Conservation (phyloP, 2,113 vertebrate genomes). For the Brachyistius frenatus region DNA sequence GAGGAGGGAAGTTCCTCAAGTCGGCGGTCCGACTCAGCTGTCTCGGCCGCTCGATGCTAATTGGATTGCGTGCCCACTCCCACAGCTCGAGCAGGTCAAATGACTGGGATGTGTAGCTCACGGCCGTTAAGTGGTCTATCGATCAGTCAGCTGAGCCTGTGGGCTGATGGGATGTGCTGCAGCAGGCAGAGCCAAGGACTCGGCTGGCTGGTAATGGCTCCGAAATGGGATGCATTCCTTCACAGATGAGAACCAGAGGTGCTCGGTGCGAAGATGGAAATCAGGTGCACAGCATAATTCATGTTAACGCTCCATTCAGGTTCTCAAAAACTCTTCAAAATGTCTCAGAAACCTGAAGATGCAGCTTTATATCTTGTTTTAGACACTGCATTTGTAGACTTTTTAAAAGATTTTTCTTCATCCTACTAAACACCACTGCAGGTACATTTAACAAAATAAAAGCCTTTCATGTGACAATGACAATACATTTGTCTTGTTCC, state of each 20-base stretch:
- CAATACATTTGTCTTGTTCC: too few relatives aligned
- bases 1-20: constrained; percentile 55
- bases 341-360: too few relatives aligned
- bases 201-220: constrained; percentile 40
- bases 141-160: constrained; percentile 61
- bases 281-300: background rate
- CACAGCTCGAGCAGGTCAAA: constrained; percentile 68
- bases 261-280: constrained; percentile 7
- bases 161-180: constrained; percentile 61
- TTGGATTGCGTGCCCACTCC: constrained; percentile 68
- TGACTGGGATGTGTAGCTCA: constrained; percentile 73
- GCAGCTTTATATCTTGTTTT: too few relatives aligned
- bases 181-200: constrained; percentile 29
- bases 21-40: constrained; percentile 27
- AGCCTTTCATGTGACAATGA: too few relatives aligned
- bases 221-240: constrained; percentile 52
- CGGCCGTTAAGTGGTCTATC: constrained; percentile 70
- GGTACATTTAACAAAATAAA: too few relatives aligned
- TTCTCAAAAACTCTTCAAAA: background rate
- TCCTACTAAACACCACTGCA: too few relatives aligned
- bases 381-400: too few relatives aligned
- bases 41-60: constrained; percentile 60
- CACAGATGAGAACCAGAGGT: constrained; percentile 36
- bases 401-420: too few relatives aligned
- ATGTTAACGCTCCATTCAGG: background rate